Percentiles rank a stretch among this genome's conserved stretches.
These are phyloP conservation scores for Tortrix viridana DNA, from an alignment of 2,888 invertebrate species.

Conservation along the genomic window DNA sequence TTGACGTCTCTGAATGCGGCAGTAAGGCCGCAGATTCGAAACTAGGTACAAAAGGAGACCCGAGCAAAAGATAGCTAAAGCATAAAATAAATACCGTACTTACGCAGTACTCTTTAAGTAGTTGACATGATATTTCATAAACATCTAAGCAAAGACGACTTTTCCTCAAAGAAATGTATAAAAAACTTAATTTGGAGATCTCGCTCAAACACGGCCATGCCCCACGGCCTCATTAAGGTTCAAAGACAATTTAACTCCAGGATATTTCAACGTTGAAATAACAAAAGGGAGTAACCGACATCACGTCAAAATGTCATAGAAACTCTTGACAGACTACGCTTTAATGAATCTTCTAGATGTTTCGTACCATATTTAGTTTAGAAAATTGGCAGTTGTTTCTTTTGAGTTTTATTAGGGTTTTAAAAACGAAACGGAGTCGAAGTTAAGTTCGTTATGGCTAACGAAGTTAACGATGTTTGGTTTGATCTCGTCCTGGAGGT, in stretches of 20 bases:
- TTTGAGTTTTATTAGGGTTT: background rate
- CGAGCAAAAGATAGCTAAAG: too few relatives aligned
- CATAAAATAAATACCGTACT: too few relatives aligned
- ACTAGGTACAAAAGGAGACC: too few relatives aligned
- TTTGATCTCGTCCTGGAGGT: background rate
- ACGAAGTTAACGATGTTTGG: background rate
- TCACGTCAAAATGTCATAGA: too few relatives aligned
- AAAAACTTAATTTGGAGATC: conserved; percentile 3
- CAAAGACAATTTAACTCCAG: conserved; percentile 6
- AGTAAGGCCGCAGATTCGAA: too few relatives aligned
- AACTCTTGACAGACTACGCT: too few relatives aligned
- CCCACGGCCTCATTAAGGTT: conserved; percentile 4
- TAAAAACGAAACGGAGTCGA: background rate
- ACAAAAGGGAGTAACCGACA: background rate
- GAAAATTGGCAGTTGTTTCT: background rate
- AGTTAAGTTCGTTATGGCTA: conserved; percentile 3
- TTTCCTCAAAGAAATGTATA: too few relatives aligned
- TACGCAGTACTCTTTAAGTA: too few relatives aligned
- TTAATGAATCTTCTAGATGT: too few relatives aligned
- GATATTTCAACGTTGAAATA: conserved; percentile 1
- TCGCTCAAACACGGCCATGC: conserved; percentile 6
- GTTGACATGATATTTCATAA: too few relatives aligned
- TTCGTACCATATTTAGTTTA: background rate
- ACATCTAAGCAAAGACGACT: too few relatives aligned
- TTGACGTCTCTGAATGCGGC: too few relatives aligned